A percentile compares a stretch with the other conserved stretches of the same genome.
phyloP scores from a whole-genome alignment of 1,140 invertebrate genomes.

The Drosophila suzukii region DNA sequence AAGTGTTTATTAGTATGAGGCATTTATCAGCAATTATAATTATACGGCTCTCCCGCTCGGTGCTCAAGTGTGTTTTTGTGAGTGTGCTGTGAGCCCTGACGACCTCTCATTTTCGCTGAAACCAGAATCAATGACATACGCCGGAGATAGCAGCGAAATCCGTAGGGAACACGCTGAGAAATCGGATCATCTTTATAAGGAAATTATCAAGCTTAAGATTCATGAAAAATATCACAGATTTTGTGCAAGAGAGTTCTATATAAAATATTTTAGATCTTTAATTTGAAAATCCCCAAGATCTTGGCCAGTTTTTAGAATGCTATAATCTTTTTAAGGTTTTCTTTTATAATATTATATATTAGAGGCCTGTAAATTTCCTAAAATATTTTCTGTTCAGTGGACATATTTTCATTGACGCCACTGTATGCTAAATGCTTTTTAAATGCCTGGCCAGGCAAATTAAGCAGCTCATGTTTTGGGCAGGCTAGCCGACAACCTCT shows the following conservation, averaged over 20 bases:
- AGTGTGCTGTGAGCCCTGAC: constrained; percentile 61
- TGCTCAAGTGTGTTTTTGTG: constrained; percentile 27
- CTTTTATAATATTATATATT: too few relatives aligned
- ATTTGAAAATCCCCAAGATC: too few relatives aligned
- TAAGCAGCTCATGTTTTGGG: constrained; percentile 61
- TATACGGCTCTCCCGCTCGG: constrained; percentile 59
- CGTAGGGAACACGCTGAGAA: not conserved
- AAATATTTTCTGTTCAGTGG: constrained; percentile 1
- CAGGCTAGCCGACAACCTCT: constrained; percentile 46
- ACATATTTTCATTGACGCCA: constrained; percentile 34
- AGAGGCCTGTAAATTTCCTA: not conserved
- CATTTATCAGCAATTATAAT: constrained; percentile 83
- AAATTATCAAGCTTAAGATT: not conserved
- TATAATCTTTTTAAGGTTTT: too few relatives aligned
- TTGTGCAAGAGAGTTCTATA: too few relatives aligned
- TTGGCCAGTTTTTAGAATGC: too few relatives aligned
- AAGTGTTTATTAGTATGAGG: constrained; percentile 78
- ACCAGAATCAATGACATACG: constrained; percentile 25
- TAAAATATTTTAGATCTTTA: too few relatives aligned
- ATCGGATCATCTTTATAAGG: not conserved
- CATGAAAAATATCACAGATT: not conserved
- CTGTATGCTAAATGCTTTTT: constrained; percentile 75
- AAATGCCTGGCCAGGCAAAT: constrained; percentile 61
- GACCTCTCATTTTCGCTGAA: constrained; percentile 48
- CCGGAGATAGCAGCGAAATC: constrained; percentile 13